A percentile compares a stretch with the other conserved stretches of the same genome.
Conservation (phyloP, 2,888 invertebrate species). For the Aricia artaxerxes region DNA sequence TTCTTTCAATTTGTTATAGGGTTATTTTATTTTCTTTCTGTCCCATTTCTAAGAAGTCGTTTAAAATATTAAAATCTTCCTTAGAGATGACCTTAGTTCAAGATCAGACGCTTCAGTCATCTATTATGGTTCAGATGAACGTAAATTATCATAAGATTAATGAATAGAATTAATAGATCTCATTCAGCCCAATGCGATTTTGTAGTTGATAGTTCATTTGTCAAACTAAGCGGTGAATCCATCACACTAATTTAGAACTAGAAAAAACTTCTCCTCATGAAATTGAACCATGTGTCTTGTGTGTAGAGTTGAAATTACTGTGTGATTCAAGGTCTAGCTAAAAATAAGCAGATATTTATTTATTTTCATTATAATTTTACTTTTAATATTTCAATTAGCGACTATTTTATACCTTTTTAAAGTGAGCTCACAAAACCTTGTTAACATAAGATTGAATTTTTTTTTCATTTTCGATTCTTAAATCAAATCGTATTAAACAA, state of each 20-base stretch:
- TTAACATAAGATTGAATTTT: too few relatives aligned
- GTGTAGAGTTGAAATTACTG: not conserved
- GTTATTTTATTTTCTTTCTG: not conserved
- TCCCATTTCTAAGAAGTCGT: not conserved
- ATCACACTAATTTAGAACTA: not conserved
- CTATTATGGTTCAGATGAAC: not conserved
- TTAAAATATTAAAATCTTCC: not conserved
- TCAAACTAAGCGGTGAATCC: constrained; percentile 3
- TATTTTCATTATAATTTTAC: too few relatives aligned
- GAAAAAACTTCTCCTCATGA: not conserved
- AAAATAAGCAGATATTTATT: too few relatives aligned
- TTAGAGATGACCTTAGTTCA: not conserved
- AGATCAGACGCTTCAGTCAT: not conserved
- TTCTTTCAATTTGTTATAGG: not conserved
- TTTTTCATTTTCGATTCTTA: too few relatives aligned
- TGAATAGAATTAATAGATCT: not conserved
- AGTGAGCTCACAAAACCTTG: too few relatives aligned
- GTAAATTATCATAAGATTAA: constrained; percentile 4
- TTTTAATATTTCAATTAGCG: too few relatives aligned
- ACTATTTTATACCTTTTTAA: too few relatives aligned
- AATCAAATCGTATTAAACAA: too few relatives aligned
- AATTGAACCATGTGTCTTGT: not conserved
- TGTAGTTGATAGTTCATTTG: constrained; percentile 17
- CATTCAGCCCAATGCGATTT: not conserved
- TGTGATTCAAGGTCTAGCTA: not conserved